Evolutionary conservation across 2,888 invertebrate genomes (phyloP), one percentile per base, ranked within the genome.

Genomic region (Pyrocoelia pectoralis): DNA sequence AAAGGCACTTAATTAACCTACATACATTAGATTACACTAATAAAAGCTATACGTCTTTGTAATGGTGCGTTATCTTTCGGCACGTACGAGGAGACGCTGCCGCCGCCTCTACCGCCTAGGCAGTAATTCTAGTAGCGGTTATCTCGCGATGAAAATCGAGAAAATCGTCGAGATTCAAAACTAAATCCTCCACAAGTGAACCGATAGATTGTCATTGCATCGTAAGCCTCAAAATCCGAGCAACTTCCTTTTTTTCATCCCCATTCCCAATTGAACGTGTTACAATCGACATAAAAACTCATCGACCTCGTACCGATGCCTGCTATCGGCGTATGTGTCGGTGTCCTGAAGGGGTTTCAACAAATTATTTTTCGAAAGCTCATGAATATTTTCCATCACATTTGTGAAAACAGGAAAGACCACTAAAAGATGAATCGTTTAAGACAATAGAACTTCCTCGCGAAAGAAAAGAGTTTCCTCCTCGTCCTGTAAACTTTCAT

Each of bases 171-270:
- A 68, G 68, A 70, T 71, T 67, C 58, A 51, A 62, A 67, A 63
- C 69, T 73, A 76, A 75, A 73, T 74, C 73, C 62, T 70, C 70
- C 72, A 74, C 74, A 74, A 76, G 74, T 72, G 72, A 74, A 76
- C 74, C 76, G 70, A 76, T 76, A 75, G 75, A 76, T 76, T 76
- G 75, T 75, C 76, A 76, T 76, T 75, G 75, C 73, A 62, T 72
- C 70, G 69, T 73, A 75, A 75, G 73, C 75, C 70, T 51, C 51
- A 66, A 67, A 69, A 71, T 72, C 71, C 67, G 61, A 55, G 63
- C 60, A 68, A 71, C 69, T 72, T 71, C 69, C 66, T 72, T 70
- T 70, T 68, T 68, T 38, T 13, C 58, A 66, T 53, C 43, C 59
- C 50, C 55, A 61, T 41, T 61, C 58, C 62, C 53, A 55, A 41